Evolutionary conservation across 2,113 vertebrate genomes (phyloP), one percentile per base, ranked within the genome.

Genomic region (Syngnathus scovelli): DNA sequence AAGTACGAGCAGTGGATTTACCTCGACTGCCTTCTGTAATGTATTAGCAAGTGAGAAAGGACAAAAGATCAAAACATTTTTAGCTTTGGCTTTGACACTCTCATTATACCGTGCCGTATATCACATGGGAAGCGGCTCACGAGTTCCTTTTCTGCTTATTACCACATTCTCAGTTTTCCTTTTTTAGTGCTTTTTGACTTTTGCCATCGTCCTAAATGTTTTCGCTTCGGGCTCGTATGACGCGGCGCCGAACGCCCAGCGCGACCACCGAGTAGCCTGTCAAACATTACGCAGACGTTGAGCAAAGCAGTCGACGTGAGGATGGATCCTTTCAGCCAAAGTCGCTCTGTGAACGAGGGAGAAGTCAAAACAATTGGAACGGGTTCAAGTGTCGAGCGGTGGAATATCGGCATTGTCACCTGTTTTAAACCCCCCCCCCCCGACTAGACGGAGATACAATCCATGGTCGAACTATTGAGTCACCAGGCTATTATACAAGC

Each of bases 321-420:
- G 71, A 88, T 77, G 87, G 73, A 78, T 80, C 70, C 72, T 84
- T 87, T 90, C 78, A 83, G 71, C 74, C 72, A 38, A 51, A 64
- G 71, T 75, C 80, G 85, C 86, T 81, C 74, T 68, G 66, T 66
- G 76, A 72, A 83, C 80, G 78, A 82, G 79, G 74, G 81, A 83
- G 67, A 84, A 81, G 83, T 86, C 83, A 86, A 83, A 89, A 88
- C 82, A 87, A 88, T 76, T 64, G 67, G 11, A 72, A 61, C 78
- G n/a, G 70, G 81, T 86, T 91, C 81, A 89, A 82, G 84, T 88
- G 84, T 90, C 81, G 80, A 64, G 66, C 82, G 79, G 67, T 63
- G 66, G 64, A 54, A 62, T 64, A 69, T 79, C 36, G 80, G 68
- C 58, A 43, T 86, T 83, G 87, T 89, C 86, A 75, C 78, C 80